These are phyloP conservation scores for Leptinotarsa juncta DNA, from an alignment of 2,888 invertebrate genomes.

Conservation along the genomic window DNA sequence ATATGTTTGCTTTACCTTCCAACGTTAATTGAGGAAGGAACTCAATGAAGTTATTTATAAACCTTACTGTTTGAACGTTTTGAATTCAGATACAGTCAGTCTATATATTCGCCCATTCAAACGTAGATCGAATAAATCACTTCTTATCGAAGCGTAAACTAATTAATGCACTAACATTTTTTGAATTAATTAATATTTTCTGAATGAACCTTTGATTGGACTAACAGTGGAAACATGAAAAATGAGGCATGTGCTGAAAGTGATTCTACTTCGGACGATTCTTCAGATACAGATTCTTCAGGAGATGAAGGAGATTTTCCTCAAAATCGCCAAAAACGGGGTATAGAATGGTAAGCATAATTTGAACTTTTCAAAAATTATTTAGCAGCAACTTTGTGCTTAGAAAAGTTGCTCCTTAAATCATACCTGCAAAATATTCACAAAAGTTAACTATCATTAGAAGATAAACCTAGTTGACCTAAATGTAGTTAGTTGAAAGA, in stretches of 20 bases:
- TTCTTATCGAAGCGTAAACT: slow-evolving; percentile 9
- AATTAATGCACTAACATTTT: not conserved
- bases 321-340: slow-evolving; percentile 27
- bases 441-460: too few relatives aligned
- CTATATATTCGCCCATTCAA: slow-evolving; percentile 38
- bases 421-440: too few relatives aligned
- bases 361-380: not conserved
- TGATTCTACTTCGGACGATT: slow-evolving; percentile 48
- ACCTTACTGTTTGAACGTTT: slow-evolving; percentile 35
- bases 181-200: not conserved
- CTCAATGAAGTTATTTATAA: slow-evolving; percentile 48
- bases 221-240: slow-evolving; percentile 18
- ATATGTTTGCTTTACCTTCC: slow-evolving; percentile 13
- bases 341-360: slow-evolving; percentile 50
- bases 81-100: slow-evolving; percentile 39
- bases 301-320: slow-evolving; percentile 46
- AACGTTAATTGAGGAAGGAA: slow-evolving; percentile 34
- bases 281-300: slow-evolving; percentile 38
- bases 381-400: too few relatives aligned
- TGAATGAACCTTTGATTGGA: not conserved
- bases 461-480: too few relatives aligned
- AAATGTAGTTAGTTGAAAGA: too few relatives aligned
- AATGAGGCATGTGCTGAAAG: slow-evolving; percentile 26
- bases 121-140: slow-evolving; percentile 23
- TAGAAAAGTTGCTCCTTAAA: too few relatives aligned